Evolutionary conservation across 1,140 invertebrate species (phyloP), one percentile per base, ranked within the genome.

Genomic region (Euschistus heros): DNA sequence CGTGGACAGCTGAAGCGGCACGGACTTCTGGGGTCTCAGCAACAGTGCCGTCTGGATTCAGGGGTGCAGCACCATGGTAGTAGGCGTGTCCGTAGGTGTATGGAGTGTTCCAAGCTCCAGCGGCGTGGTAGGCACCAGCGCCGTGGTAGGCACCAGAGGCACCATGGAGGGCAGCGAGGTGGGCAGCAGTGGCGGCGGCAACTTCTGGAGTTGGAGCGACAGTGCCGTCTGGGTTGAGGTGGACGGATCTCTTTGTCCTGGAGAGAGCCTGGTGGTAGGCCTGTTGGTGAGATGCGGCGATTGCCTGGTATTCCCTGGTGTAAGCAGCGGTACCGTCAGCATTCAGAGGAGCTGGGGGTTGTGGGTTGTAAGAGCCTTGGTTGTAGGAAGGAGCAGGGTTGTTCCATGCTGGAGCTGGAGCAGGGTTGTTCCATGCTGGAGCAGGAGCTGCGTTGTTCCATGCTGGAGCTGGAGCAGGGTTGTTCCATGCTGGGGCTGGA

Each of bases 11-110:
- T 70, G 81, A 80, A 46, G 80, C 80, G 46, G 77, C 76, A 47
- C 78, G 77, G 13, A 82, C 80, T 73, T 81, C 81, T 42, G 80
- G 78, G 0, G 81, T 81, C 66, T 82, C 81, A 14, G 79, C 73
- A 55, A 83, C 80, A 50, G 80, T 78, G 57, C 82, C 82, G 68
- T 83, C 81, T 42, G 78, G 77, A 22, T 81, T 63, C 50, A 55
- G 30, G 10, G 60, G 61, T 27, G 66, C 62, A 18, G 60, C 61
- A 24, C 42, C 57, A 13, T 55, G 22, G 55, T 66, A 59, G 10
- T 17, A 27, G 30, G 22, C 52, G 24, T 42, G 55, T 20, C 74
- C 0, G 76, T 75, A 0, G 76, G 76, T n/a, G 70, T 71, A 0
- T 75, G 77, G 46, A 52, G 24, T 59, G 33, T 37, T n/a, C n/a